Conservation (phyloP, 2,797 vertebrate species). For the Eulemur rubriventer region DNA sequence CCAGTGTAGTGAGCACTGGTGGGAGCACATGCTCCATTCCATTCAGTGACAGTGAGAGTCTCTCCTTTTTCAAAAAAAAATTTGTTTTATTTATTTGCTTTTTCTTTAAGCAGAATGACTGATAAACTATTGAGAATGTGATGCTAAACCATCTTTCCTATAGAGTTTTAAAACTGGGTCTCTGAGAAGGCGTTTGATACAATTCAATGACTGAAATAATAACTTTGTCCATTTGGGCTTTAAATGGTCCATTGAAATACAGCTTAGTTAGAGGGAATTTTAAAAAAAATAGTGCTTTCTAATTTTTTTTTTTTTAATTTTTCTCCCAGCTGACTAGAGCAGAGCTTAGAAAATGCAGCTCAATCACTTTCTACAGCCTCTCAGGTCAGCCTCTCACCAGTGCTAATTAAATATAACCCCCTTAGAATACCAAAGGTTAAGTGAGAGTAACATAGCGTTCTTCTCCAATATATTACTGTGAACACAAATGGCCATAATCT, state of each 20-base stretch:
- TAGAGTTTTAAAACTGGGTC: constrained; percentile 86
- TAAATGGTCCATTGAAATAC: constrained; percentile 90
- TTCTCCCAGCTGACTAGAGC: constrained; percentile 86
- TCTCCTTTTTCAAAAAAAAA: constrained; percentile 74
- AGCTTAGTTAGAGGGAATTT: constrained; percentile 89
- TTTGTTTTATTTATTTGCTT: constrained; percentile 72
- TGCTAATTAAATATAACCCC: constrained; percentile 96
- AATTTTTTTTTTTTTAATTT: constrained; percentile 74
- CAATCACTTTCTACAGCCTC: constrained; percentile 89
- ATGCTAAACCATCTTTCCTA: constrained; percentile 87
- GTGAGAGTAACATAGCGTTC: constrained; percentile 82
- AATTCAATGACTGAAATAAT: constrained; percentile 90
- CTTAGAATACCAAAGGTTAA: constrained; percentile 91
- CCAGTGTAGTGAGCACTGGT: constrained; percentile 48
- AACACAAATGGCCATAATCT: constrained; percentile 70
- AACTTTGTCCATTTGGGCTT: constrained; percentile 92
- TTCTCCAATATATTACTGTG: constrained; percentile 77
- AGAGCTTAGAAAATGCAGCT: constrained; percentile 89
- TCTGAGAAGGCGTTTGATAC: constrained; percentile 88
- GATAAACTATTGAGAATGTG: constrained; percentile 84
- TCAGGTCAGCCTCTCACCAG: constrained; percentile 93
- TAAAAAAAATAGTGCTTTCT: constrained; percentile 86
- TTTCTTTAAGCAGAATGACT: constrained; percentile 77
- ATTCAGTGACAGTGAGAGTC: constrained; percentile 55
- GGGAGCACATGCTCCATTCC: constrained; percentile 62